Evolutionary conservation across 1,140 invertebrate species (phyloP), one percentile per base, ranked within the genome.

Genomic region (Nasonia giraulti): DNA sequence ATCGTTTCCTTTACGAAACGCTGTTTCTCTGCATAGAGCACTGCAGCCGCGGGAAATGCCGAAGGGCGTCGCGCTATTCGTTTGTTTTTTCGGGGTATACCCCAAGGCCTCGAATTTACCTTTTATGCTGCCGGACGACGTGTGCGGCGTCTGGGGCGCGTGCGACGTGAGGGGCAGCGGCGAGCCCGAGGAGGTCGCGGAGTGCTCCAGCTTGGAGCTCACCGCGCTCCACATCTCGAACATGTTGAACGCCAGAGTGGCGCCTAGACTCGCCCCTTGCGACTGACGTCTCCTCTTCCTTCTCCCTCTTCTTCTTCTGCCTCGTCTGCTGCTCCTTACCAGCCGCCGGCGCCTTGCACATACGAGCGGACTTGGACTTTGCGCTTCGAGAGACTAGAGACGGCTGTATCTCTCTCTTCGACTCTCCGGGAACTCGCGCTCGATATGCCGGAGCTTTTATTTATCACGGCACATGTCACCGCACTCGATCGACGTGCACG

Each of bases 151-250:
- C 90, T 96, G 96, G 69, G 94, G 93, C 84, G 92, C 89, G 87
- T 92, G 92, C 81, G 92, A 91, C 66, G 92, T 91, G 80, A 93
- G 87, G 79, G 92, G 92, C 88, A 93, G 89, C 86, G 92, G 92
- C 87, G 92, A 92, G 88, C 91, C 92, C 81, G 92, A 92, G 88
- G 92, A 92, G 89, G 90, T 92, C 89, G 92, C 92, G 92, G 95
- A 94, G 91, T 94, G 93, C 94, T 97, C 96, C 94, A 96, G 91
- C 94, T 96, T 97, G 89, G 95, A 96, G 94, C 94, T 96, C 91
- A 96, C 96, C 93, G 95, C 96, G 94, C 96, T 96, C 96, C 96
- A 97, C 96, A 97, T 96, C 94, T 97, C 96, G 94, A 96, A 97
- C 96, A 97, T 97, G 93, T 96, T 96, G 94, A 95, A 93, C 91